These are phyloP conservation scores for Scaptomyza polygonia DNA, from an alignment of 2,888 invertebrate species.

Conservation along the genomic window DNA sequence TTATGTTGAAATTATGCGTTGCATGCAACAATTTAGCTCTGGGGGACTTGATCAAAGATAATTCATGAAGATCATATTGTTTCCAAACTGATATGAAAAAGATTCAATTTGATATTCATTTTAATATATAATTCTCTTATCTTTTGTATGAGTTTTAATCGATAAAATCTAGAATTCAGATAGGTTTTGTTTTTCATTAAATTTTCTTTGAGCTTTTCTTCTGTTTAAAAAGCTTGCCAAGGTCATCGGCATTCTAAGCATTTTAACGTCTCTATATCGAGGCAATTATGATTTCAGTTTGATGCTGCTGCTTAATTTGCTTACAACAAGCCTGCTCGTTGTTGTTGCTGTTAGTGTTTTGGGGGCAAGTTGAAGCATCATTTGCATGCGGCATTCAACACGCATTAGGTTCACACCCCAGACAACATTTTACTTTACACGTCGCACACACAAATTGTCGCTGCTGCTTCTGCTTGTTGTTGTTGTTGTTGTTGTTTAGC, in stretches of 20 bases:
- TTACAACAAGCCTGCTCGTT: constrained; percentile 68
- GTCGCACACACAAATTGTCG: constrained; percentile 78
- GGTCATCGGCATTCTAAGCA: constrained; percentile 34
- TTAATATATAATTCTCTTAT: background rate
- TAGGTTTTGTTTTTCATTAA: background rate
- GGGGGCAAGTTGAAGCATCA: constrained; percentile 37
- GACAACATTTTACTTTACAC: constrained; percentile 75
- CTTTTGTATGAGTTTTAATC: background rate
- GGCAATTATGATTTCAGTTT: constrained; percentile 57
- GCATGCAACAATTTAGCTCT: constrained; percentile 21
- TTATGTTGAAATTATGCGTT: constrained; percentile 66
- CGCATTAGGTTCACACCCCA: constrained; percentile 79
- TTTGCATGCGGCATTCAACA: constrained; percentile 64
- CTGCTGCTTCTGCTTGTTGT: constrained; percentile 30
- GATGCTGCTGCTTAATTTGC: constrained; percentile 63
- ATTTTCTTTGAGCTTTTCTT: background rate
- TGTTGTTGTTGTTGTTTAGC: constrained; percentile 39
- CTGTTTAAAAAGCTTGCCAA: background rate
- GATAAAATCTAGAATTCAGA: background rate
- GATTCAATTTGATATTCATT: background rate
- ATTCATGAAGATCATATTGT: background rate
- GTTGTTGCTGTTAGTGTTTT: constrained; percentile 39
- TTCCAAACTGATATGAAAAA: background rate
- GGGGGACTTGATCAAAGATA: background rate
- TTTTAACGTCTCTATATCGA: constrained; percentile 70